phyloP scores from a whole-genome alignment of 2,113 vertebrate species.

The Columba livia region DNA sequence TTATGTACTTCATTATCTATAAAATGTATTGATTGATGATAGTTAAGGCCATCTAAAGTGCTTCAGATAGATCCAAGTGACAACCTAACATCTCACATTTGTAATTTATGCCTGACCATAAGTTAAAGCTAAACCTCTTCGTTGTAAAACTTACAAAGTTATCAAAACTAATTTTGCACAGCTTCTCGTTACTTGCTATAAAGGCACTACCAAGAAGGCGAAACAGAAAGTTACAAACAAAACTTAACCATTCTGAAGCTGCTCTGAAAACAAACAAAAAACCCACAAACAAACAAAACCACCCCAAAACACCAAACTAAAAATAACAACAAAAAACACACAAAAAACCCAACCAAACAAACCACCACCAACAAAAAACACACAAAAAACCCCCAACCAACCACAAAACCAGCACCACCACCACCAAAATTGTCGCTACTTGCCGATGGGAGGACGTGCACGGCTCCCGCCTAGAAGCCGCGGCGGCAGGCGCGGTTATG shows the following conservation, averaged over 20 bases:
- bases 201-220: neutral
- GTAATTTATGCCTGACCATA: neutral
- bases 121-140: neutral
- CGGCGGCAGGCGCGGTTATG: rapidly evolving
- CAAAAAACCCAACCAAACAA: too few species aligned
- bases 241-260: neutral
- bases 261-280: rapidly evolving
- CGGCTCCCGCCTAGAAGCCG: neutral
- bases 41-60: rapidly evolving
- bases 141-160: rapidly evolving
- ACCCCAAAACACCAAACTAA: too few species aligned
- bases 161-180: neutral
- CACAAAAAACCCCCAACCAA: neutral
- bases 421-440: neutral
- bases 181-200: rapidly evolving
- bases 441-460: rapidly evolving
- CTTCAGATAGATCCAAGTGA: neutral
- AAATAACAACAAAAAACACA: too few species aligned
- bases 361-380: too few species aligned
- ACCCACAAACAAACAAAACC: too few species aligned
- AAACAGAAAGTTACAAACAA: rapidly evolving
- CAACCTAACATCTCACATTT: rapidly evolving
- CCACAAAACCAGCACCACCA: neutral
- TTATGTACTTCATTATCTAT: rapidly evolving
- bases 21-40: neutral